Percentiles rank a stretch among this genome's conserved stretches.
Conservation (phyloP, 2,113 vertebrate genomes). For the Hyperoodon ampullatus region DNA sequence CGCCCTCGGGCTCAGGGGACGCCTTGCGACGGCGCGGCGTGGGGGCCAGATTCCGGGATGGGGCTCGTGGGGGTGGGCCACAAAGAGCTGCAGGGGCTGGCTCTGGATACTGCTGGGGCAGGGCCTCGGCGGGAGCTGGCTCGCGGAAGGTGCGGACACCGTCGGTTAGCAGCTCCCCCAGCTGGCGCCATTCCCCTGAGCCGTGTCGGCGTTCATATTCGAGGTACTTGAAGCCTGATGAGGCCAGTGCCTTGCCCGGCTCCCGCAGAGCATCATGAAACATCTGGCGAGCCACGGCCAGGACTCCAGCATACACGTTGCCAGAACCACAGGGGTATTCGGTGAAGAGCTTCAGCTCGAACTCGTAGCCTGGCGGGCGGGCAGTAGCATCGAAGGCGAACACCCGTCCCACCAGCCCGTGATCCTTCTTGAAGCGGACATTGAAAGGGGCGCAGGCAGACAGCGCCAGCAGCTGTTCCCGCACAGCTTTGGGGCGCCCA, state of each 20-base stretch:
- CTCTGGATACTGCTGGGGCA: conserved; percentile 90
- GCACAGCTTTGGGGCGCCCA: conserved; percentile 88
- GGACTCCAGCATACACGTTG: conserved; percentile 89
- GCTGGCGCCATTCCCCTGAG: conserved; percentile 91
- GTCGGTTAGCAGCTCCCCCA: conserved; percentile 91
- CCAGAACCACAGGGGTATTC: conserved; percentile 92
- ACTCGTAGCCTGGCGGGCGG: conserved; percentile 85
- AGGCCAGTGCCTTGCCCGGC: conserved; percentile 89
- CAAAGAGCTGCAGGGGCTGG: conserved; percentile 81
- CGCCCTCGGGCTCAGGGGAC: conserved; percentile 89
- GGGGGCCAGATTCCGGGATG: conserved; percentile 83
- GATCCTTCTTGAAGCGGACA: conserved; percentile 94
- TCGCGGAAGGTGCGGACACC: conserved; percentile 91
- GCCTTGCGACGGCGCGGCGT: conserved; percentile 87
- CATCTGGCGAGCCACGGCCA: conserved; percentile 92
- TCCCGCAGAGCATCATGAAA: conserved; percentile 92
- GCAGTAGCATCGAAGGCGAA: conserved; percentile 90
- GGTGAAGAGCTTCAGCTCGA: conserved; percentile 91
- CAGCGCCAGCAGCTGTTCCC: conserved; percentile 89
- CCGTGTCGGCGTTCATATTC: conserved; percentile 92
- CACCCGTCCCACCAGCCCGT: conserved; percentile 88
- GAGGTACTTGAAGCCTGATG: conserved; percentile 92
- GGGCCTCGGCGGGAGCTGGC: conserved; percentile 85
- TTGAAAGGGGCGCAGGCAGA: conserved; percentile 91
- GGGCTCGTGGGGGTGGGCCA: conserved; percentile 76